Percentiles rank a stretch among this genome's conserved stretches.
These are phyloP conservation scores for Trissoscelio sp. DNA, from an alignment of 2,888 invertebrate species.

Conservation along the genomic window DNA sequence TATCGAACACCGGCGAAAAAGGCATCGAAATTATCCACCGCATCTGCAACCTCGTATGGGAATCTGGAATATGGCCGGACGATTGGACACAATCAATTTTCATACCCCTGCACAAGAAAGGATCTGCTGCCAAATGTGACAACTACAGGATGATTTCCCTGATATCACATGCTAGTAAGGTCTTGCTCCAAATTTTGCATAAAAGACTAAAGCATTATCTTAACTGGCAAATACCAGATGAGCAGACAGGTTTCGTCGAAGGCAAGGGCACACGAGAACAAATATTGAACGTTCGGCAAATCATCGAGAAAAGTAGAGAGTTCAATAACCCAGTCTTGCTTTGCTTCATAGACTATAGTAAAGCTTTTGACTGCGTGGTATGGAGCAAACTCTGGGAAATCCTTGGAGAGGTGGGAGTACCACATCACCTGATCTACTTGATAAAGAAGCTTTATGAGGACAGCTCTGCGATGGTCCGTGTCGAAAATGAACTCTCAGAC, in stretches of 20 bases:
- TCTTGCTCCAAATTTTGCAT: background rate
- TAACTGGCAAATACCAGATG: conserved; percentile 1
- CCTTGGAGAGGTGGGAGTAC: background rate
- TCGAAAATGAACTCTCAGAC: background rate
- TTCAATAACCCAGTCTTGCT: background rate
- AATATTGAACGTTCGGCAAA: background rate
- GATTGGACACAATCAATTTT: conserved; percentile 4
- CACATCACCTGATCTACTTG: background rate
- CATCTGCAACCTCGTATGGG: too few species aligned
- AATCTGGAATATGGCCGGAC: background rate
- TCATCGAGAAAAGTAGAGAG: conserved; percentile 9
- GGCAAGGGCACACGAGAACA: background rate
- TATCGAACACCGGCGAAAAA: too few species aligned
- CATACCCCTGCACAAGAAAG: conserved; percentile 5
- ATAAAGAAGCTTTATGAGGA: background rate
- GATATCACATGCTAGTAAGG: background rate
- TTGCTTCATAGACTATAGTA: conserved; percentile 1
- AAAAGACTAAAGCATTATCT: background rate
- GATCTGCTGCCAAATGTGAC: background rate
- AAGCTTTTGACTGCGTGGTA: conserved; percentile 8
- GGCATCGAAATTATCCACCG: too few species aligned
- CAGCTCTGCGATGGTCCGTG: background rate
- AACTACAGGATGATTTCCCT: conserved; percentile 3
- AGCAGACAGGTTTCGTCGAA: background rate
- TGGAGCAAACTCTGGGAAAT: background rate